Percentiles rank a stretch among this genome's conserved stretches.
Conservation (phyloP, 2,797 vertebrate genomes). For the Diglossa cyanea region DNA sequence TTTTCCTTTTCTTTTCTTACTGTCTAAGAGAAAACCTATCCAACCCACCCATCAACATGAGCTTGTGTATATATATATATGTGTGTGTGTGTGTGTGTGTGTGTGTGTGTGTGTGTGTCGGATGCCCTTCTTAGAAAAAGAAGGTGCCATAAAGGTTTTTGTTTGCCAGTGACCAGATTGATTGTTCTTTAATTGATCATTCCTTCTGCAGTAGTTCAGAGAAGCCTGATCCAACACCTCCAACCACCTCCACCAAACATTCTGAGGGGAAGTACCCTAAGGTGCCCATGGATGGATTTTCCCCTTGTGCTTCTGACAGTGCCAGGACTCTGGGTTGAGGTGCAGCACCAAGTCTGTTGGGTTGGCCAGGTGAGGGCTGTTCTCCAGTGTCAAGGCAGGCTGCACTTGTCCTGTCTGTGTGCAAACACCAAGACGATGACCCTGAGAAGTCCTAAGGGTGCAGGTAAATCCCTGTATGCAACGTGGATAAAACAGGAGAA, state of each 20-base stretch:
- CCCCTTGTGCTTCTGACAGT: conserved; percentile 39
- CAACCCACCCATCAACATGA: neutral
- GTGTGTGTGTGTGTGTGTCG: neutral
- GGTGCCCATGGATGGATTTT: conserved; percentile 31
- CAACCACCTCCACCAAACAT: neutral
- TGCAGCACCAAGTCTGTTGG: neutral
- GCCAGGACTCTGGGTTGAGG: neutral
- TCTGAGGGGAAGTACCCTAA: neutral
- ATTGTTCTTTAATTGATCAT: neutral
- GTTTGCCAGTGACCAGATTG: neutral
- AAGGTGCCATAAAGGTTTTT: neutral
- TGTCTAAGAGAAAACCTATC: neutral
- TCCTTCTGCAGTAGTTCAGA: neutral
- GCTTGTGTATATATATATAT: neutral
- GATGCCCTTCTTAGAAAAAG: neutral
- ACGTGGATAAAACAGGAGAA: neutral
- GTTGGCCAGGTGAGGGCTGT: neutral
- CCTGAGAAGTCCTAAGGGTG: conserved; percentile 28
- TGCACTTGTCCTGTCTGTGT: neutral
- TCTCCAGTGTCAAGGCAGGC: neutral
- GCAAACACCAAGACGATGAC: neutral
- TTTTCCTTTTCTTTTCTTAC: neutral
- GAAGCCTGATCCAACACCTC: neutral
- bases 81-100: neutral
- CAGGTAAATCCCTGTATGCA: neutral